Base-by-base conservation (phyloP, 2,888 invertebrate species). In the Cheiracanthium punctorium region DNA sequence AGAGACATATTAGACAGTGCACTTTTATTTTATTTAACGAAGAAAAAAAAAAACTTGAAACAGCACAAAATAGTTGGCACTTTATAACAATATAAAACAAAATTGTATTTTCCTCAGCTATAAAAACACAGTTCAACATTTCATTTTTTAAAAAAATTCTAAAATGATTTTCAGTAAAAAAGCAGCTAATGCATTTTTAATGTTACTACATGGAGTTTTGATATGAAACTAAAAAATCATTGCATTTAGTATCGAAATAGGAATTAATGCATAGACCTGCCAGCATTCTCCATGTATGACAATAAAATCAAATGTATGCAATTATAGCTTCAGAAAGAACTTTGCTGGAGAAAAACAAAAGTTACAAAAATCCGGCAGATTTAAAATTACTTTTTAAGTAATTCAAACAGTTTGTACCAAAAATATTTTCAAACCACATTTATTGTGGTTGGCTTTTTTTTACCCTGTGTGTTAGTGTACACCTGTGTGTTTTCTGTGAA, bases 1-100 rank as follows among this genome's bases (percentile, higher is more conserved):
- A 37, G 5, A 37, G 12, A 37, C 7, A 37, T 12, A 37, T 37
- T 8, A 48, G 41, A 65, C 48, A 43, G 76, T 82, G 76, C 76
- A 72, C 76, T 77, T 32, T 72, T 43, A 81, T 67, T 82, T 82
- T 82, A 77, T 82, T 64, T 76, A 77, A 82, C n/a, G n/a, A 80
- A 48, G 17, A 48, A 67, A 70, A 64, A 67, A 80, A 29, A 41
- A 10, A 33, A 71, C 72, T 41, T 37, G 71, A 58, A 80, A 82
- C 71, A 82, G 76, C 48, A 52, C 77, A 72, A 76, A 64, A 82
- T 30, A 72, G 70, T 82, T 82, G 82, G 76, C 72, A 82, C 71
- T 77, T 76, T 69, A 80, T 67, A 69, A 48, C 52, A 69, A 74
- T 33, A 80, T 24, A 70, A 70, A 52, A 77, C 32, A 70, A 12